These are phyloP conservation scores for Carcharodon carcharias DNA, from an alignment of 2,797 vertebrate species.

Conservation along the genomic window DNA sequence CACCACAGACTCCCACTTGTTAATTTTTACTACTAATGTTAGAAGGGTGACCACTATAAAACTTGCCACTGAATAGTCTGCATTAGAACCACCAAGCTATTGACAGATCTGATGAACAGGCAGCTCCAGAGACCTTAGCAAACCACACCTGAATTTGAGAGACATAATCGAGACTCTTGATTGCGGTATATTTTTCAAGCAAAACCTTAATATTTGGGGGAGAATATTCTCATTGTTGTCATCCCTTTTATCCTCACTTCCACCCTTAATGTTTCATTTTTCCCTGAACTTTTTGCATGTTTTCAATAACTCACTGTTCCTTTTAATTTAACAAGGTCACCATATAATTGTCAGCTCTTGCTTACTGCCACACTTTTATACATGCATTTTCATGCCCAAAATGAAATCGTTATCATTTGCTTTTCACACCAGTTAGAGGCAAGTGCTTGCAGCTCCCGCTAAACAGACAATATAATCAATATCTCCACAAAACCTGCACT, in stretches of 20 bases:
- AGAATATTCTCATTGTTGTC: background rate
- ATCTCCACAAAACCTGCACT: background rate
- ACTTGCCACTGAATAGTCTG: too few relatives aligned
- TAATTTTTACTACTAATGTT: background rate
- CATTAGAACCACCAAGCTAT: background rate
- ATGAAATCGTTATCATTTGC: background rate
- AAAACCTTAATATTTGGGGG: background rate
- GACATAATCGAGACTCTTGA: background rate
- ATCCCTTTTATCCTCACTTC: background rate
- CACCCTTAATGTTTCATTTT: background rate
- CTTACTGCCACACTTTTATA: background rate
- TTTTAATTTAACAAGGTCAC: background rate
- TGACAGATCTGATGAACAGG: background rate
- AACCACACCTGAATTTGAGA: background rate
- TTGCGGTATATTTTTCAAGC: background rate
- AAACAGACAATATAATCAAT: background rate
- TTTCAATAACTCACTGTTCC: too few relatives aligned
- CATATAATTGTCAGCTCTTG: background rate
- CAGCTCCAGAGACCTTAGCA: background rate
- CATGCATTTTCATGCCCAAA: background rate
- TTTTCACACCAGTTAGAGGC: background rate
- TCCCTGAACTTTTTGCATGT: background rate
- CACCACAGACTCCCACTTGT: too few relatives aligned
- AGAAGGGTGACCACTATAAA: background rate
- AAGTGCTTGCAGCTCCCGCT: background rate